Percentiles rank a stretch among this genome's conserved stretches.
These are phyloP conservation scores for Brachyptera risi DNA, from an alignment of 2,888 invertebrate genomes.

Conservation along the genomic window DNA sequence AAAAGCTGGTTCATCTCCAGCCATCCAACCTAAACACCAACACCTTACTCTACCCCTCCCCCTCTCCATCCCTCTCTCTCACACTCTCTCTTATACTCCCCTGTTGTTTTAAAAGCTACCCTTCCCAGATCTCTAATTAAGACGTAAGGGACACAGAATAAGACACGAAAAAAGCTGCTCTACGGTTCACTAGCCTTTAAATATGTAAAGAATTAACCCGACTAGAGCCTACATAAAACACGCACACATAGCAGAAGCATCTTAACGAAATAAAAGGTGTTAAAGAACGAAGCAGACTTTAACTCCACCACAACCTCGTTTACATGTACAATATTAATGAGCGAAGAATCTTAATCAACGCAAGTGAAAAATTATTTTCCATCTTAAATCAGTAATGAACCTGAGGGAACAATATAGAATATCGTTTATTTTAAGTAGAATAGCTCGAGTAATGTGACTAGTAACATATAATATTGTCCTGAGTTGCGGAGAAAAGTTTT, in stretches of 20 bases:
- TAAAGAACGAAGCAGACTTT: slow-evolving; percentile 5
- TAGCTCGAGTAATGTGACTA: too few relatives aligned
- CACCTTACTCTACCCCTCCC: slow-evolving; percentile 1
- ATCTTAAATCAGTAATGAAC: slow-evolving; percentile 15
- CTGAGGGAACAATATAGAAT: too few relatives aligned
- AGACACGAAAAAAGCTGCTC: slow-evolving; percentile 5
- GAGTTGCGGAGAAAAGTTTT: too few relatives aligned
- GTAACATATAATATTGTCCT: too few relatives aligned
- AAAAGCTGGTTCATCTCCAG: slow-evolving; percentile 25
- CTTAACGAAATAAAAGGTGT: background rate
- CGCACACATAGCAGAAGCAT: background rate
- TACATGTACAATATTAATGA: slow-evolving; percentile 26
- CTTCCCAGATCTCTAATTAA: slow-evolving; percentile 20
- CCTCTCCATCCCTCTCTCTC: too few relatives aligned
- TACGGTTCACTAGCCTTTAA: background rate
- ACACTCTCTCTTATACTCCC: background rate
- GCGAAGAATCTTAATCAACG: slow-evolving; percentile 18
- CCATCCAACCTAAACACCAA: slow-evolving; percentile 10
- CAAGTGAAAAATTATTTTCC: slow-evolving; percentile 16
- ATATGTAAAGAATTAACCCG: slow-evolving; percentile 14
- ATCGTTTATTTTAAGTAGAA: too few relatives aligned
- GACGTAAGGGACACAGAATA: slow-evolving; percentile 18
- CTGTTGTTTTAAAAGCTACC: slow-evolving; percentile 12
- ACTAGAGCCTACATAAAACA: background rate
- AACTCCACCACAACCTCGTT: slow-evolving; percentile 18